These are phyloP conservation scores for Pterois miles DNA, from an alignment of 2,797 vertebrate genomes.

Conservation along the genomic window DNA sequence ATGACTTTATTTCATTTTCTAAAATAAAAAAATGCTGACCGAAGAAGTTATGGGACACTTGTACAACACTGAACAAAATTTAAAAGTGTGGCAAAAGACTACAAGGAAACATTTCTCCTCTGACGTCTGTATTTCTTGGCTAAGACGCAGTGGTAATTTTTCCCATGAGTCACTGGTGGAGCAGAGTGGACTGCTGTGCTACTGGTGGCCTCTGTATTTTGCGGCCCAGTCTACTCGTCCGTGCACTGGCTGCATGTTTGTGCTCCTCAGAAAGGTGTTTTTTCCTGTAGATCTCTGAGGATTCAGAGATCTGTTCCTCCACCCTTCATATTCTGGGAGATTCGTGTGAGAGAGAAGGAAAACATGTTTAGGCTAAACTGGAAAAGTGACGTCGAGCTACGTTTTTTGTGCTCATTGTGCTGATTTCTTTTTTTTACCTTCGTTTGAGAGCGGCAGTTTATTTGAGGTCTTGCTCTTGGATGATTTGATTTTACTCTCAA, in stretches of 20 bases:
- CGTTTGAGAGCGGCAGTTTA: constrained; percentile 41
- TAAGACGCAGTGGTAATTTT: constrained; percentile 4
- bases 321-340: constrained; percentile 81
- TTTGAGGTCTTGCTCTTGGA: constrained; percentile 68
- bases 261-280: constrained; percentile 70
- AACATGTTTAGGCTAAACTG: background rate
- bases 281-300: constrained; percentile 62
- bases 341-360: background rate
- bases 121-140: constrained; percentile 21
- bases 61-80: constrained; percentile 10
- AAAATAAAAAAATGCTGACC: background rate
- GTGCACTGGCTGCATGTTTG: constrained; percentile 84
- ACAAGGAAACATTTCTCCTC: background rate
- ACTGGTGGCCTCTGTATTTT: constrained; percentile 91
- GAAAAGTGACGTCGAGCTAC: background rate
- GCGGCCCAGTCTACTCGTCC: constrained; percentile 92
- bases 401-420: background rate
- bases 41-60: background rate
- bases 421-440: constrained; percentile 62
- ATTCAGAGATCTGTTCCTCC: constrained; percentile 83
- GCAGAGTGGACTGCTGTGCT: constrained; percentile 46
- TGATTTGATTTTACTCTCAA: constrained; percentile 72
- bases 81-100: constrained; percentile 1
- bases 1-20: background rate
- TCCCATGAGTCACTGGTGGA: constrained; percentile 35